These are phyloP conservation scores for Halocynthia aurantium DNA, from an alignment of 23 tunicate genomes.

Conservation along the genomic window DNA sequence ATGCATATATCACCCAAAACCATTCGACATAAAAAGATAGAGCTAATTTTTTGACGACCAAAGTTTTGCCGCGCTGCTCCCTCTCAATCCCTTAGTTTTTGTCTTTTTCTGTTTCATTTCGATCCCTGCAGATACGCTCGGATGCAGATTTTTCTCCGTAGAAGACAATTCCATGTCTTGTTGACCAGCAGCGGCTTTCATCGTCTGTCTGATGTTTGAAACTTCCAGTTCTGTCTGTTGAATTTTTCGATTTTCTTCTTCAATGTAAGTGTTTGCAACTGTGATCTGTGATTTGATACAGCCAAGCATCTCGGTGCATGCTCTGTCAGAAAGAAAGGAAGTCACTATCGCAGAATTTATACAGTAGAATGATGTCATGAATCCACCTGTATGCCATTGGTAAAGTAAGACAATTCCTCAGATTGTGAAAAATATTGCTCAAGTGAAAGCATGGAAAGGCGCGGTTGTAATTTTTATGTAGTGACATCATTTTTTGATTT, in stretches of 20 bases:
- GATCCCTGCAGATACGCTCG: slow-evolving; percentile 65
- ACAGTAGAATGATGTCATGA: too few species aligned
- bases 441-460: not conserved
- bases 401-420: too few species aligned
- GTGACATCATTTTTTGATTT: too few species aligned
- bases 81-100: slow-evolving; percentile 65
- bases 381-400: too few species aligned
- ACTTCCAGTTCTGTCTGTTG: slow-evolving; percentile 60
- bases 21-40: not conserved
- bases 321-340: slow-evolving; percentile 18
- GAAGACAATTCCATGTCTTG: slow-evolving; percentile 17
- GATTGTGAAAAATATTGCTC: not conserved
- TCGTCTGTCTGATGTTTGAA: slow-evolving; percentile 3
- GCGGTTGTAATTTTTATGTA: too few species aligned
- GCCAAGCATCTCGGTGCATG: slow-evolving; percentile 47
- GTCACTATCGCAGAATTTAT: too few species aligned
- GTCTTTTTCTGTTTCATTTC: slow-evolving; percentile 80
- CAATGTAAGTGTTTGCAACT: slow-evolving; percentile 41
- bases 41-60: slow-evolving; percentile 18
- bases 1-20: too few species aligned
- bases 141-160: slow-evolving; percentile 25
- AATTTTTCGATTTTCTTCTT: slow-evolving; percentile 42
- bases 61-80: slow-evolving; percentile 15
- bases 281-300: slow-evolving; percentile 52
- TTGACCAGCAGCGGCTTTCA: slow-evolving; percentile 8